Base-by-base conservation (phyloP, 2,888 invertebrate species). In the Dicyrtomina minuta region DNA sequence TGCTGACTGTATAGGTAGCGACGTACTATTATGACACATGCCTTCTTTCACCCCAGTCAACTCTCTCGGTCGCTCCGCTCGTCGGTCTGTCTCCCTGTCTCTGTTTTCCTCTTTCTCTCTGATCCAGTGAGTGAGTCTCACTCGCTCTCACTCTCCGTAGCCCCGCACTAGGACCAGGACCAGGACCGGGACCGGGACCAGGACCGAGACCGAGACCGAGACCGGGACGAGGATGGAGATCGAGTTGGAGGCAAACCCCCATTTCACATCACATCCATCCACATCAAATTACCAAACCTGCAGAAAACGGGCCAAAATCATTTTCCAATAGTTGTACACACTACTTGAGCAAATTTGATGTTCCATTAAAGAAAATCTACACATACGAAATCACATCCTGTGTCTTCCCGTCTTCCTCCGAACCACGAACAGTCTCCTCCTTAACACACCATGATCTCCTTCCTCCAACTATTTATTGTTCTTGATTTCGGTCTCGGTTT, bases 361-460 rank as follows among this genome's bases (percentile, higher is more conserved):
- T 66, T 55, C 66, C 66, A 70, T 70, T 72, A 72, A 70, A 70
- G 65, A 61, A 70, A 64, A 72, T 72, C 72, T 53, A 68, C 65
- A 65, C 55, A 53, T 68, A 68, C 55, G 68, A 71, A 68, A 71
- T 68, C 53, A 41, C 71, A 70, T 67, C 70, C 61, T 46, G 55
- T 55, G 43, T 46, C 46, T 43, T 61, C 20, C 4, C 20, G n/a
- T 46, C 46, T 46, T 20, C 20, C 46, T 33, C 33, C 33, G 8
- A 33, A 33, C 33, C 33, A 33, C 33, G 33, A 3, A 33, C 33
- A 33, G 33, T 46, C 46, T 46, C 4, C 46, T 4, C 20, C 12
- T 12, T 46, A n/a, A 33, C 33, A 33, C 33, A 33, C 33, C 33
- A 33, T 33, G 33, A 33, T 33, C 33, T 46, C 12, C 20, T 46